Evolutionary conservation across 2,888 invertebrate species (phyloP).

Genomic region (Microctonus aethiopoides): DNA sequence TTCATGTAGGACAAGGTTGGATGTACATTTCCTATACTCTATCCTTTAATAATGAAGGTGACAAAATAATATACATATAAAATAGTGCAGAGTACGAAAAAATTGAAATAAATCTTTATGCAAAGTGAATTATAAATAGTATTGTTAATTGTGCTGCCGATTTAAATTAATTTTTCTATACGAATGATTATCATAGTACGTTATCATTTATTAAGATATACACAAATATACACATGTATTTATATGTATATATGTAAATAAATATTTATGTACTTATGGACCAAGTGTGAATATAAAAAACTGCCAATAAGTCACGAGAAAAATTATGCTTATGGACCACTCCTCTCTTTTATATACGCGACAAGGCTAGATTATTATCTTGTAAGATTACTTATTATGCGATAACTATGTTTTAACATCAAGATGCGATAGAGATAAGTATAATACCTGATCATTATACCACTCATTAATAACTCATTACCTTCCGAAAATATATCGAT

Average conservation of each 20-base stretch:
- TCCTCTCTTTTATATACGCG: constrained; percentile 47
- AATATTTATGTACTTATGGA: background rate
- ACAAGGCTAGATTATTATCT: constrained; percentile 60
- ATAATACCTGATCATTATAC: background rate
- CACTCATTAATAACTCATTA: background rate
- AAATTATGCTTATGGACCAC: constrained; percentile 49
- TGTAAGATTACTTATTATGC: constrained; percentile 17
- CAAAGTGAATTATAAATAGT: too few relatives aligned
- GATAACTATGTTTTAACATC: background rate
- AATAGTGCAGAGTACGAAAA: too few relatives aligned
- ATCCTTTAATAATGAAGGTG: constrained; percentile 9
- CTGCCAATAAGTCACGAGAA: constrained; percentile 35
- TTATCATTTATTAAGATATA: too few relatives aligned
- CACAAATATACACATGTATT: too few relatives aligned
- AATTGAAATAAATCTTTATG: too few relatives aligned
- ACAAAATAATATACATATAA: background rate
- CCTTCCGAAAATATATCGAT: background rate
- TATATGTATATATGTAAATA: too few relatives aligned
- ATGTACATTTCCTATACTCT: constrained; percentile 16
- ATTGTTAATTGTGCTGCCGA: too few relatives aligned
- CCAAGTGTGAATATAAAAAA: background rate
- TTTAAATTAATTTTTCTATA: too few relatives aligned
- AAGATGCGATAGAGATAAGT: background rate
- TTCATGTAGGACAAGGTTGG: constrained; percentile 28
- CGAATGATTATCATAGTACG: too few relatives aligned